These are phyloP conservation scores for Phrynosoma blainvillii DNA, from an alignment of 2,113 vertebrate genomes.

Conservation along the genomic window DNA sequence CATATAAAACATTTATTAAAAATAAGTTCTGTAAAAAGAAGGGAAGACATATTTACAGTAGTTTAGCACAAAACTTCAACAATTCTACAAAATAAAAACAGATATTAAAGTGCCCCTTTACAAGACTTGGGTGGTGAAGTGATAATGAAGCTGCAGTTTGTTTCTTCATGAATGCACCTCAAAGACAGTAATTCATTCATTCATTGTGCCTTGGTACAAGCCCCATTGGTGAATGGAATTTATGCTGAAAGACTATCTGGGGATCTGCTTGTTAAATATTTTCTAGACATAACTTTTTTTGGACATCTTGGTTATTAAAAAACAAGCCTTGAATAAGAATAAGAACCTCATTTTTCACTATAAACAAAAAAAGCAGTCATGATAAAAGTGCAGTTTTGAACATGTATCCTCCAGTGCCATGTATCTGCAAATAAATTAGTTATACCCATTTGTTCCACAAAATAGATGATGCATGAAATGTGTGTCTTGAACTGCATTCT, in stretches of 20 bases:
- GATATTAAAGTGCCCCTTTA: constrained; percentile 40
- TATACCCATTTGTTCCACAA: not conserved
- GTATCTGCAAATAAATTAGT: not conserved
- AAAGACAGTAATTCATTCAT: not conserved
- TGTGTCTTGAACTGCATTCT: not conserved
- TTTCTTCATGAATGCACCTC: not conserved
- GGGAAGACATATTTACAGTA: constrained; percentile 73
- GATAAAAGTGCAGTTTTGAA: constrained; percentile 21
- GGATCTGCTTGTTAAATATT: not conserved
- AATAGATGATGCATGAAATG: not conserved
- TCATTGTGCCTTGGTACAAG: not conserved
- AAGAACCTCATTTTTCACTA: not conserved
- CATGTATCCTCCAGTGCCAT: not conserved
- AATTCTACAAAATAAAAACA: constrained; percentile 43
- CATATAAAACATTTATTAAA: constrained; percentile 82
- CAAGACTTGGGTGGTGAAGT: constrained; percentile 1
- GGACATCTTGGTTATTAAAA: not conserved
- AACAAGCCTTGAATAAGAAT: constrained; percentile 25
- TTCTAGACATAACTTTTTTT: constrained; percentile 7
- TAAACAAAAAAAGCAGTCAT: not conserved
- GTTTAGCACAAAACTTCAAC: constrained; percentile 61
- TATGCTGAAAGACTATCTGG: not conserved
- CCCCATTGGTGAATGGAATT: not conserved
- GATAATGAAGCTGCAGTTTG: not conserved
- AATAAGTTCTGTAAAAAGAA: constrained; percentile 73